Evolutionary conservation across 2,888 invertebrate species (phyloP).

Genomic region (Ganaspis brasiliensis): DNA sequence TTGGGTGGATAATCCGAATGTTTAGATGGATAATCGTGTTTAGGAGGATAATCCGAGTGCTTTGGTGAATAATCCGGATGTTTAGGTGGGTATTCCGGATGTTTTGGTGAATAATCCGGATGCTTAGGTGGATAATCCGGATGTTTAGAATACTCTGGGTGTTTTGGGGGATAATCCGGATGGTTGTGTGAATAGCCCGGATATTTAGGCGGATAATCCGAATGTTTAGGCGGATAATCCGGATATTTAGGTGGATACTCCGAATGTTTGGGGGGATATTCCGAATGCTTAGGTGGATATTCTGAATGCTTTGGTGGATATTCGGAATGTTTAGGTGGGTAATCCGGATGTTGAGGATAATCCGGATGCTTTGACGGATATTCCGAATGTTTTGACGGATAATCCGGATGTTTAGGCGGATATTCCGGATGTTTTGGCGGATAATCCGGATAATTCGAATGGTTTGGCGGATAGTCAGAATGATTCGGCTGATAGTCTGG

Average conservation of each 20-base stretch:
- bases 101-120: conserved; percentile 75
- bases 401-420: background rate
- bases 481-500: conserved; percentile 47
- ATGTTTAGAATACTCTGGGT: background rate
- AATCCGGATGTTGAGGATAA: conserved; percentile 56
- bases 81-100: conserved; percentile 90
- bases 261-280: conserved; percentile 14
- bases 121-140: background rate
- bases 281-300: conserved; percentile 72
- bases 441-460: conserved; percentile 90
- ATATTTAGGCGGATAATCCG: background rate
- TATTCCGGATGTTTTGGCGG: conserved; percentile 79
- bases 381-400: conserved; percentile 83
- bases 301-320: conserved; percentile 21
- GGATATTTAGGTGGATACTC: background rate
- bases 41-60: background rate
- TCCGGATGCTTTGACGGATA: conserved; percentile 94
- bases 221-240: conserved; percentile 48
- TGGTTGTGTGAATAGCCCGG: conserved; percentile 73
- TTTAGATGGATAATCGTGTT: background rate
- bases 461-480: conserved; percentile 70
- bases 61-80: conserved; percentile 86
- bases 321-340: too few relatives aligned
- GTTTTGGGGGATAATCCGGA: conserved; percentile 85
- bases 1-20: conserved; percentile 37